Evolutionary conservation across 2,113 vertebrate species (phyloP), one percentile per base, ranked within the genome.

Genomic region (Hemiscyllium ocellatum): DNA sequence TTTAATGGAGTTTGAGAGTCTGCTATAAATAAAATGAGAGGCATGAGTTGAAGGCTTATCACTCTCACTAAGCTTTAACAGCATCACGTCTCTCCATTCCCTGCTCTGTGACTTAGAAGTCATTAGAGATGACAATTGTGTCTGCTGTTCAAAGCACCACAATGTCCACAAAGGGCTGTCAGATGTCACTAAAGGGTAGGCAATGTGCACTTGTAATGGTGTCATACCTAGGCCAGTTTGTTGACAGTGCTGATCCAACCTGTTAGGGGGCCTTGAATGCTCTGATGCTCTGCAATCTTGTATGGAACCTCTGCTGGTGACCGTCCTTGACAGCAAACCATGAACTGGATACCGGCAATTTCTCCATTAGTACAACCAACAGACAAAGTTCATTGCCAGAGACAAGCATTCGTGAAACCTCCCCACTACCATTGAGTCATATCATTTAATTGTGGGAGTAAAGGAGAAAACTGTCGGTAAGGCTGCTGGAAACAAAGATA

Each of bases 1-100:
- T 33, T 56, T 91, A 33, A 65, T n/a, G 56, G 90, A 22, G 61
- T 37, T 47, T 68, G 52, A 93, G 33, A 42, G 29, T 68, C 61
- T 37, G 24, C 86, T 56, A n/a, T 22, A 68, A 94, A 94, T 94
- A 68, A n/a, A 94, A 68, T 94, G 90, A 93, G 86, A 7, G 47
- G 13, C 24, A 56, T 89, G 50, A 89, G 50, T 50, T 89, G 50
- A 89, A 56, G 86, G 56, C 26, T 24, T 89, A 56, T 56, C 29
- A n/a, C 61, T 66, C 4, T 66, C 89, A 66, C 68, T 94, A 20
- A 91, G 89, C 12, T 91, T 68, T 94, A 68, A 22, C 15, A 68
- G 4, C 66, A n/a, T 68, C 33, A 7, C 5, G 37, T 66, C n/a
- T n/a, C 20, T 12, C 17, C n/a, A 94, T 66, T 50, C 47, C 24